Evolutionary conservation across 1,140 invertebrate species (phyloP).

Genomic region (Triops longicaudatus): DNA sequence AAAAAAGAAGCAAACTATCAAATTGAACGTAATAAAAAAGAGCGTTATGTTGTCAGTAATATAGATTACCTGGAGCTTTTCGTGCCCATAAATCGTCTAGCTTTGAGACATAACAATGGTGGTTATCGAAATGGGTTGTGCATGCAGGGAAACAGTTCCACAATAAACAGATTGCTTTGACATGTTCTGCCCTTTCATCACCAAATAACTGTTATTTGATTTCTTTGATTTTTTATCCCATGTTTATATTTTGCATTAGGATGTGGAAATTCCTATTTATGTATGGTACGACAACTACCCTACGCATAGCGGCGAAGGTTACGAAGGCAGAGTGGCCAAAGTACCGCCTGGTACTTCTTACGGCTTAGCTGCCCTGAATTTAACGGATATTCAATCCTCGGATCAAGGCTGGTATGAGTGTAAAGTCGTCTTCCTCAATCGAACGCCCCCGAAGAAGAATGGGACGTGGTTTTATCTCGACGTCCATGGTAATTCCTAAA

Average conservation of each 20-base stretch:
- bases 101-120: background rate
- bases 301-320: slow-evolving; percentile 83
- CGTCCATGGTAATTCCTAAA: slow-evolving; percentile 61
- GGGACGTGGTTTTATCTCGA: slow-evolving; percentile 94
- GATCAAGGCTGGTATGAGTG: slow-evolving; percentile 98
- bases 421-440: slow-evolving; percentile 89
- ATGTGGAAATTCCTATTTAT: slow-evolving; percentile 87
- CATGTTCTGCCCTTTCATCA: background rate
- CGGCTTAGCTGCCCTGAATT: slow-evolving; percentile 82
- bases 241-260: slow-evolving; percentile 45
- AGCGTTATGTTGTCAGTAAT: background rate
- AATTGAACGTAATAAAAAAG: background rate
- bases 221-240: background rate
- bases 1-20: background rate
- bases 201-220: background rate
- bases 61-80: background rate
- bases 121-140: background rate
- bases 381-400: slow-evolving; percentile 80
- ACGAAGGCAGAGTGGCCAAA: slow-evolving; percentile 78
- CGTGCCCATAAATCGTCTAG: slow-evolving; percentile 1
- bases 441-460: slow-evolving; percentile 78
- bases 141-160: slow-evolving; percentile 6
- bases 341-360: slow-evolving; percentile 56
- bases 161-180: background rate
- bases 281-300: slow-evolving; percentile 96